Conservation (phyloP, 2,888 invertebrate species). For the Allygus modestus region DNA sequence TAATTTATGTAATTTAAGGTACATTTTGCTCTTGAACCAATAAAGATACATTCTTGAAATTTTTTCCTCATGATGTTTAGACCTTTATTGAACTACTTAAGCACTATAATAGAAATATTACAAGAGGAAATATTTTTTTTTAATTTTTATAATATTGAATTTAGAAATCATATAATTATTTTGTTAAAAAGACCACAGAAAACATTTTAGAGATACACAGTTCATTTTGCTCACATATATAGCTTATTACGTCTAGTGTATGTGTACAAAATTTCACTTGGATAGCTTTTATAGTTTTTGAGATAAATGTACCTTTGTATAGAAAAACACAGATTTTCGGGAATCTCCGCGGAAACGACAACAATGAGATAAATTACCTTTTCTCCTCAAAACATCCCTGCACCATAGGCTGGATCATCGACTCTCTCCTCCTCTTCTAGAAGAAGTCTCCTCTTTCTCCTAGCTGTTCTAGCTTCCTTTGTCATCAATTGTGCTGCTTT, state of each 20-base stretch:
- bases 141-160: not conserved
- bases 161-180: not conserved
- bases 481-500: conserved; percentile 33
- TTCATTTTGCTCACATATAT: conserved; percentile 22
- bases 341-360: not conserved
- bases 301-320: not conserved
- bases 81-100: not conserved
- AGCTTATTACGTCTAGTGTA: conserved; percentile 8
- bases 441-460: not conserved
- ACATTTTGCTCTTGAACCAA: conserved; percentile 11
- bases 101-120: not conserved
- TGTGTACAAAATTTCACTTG: conserved; percentile 18
- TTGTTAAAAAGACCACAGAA: not conserved
- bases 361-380: conserved; percentile 18
- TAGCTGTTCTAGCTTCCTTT: conserved; percentile 25
- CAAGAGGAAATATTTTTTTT: not conserved
- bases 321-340: conserved; percentile 14
- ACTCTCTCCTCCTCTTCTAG: conserved; percentile 9
- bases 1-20: conserved; percentile 21
- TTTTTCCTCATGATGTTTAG: not conserved
- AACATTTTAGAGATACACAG: not conserved
- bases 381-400: conserved; percentile 35
- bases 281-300: conserved; percentile 19
- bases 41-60: not conserved
- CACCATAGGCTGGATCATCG: conserved; percentile 25